A percentile compares a stretch with the other conserved stretches of the same genome.
Conservation (phyloP, 2,888 invertebrate genomes). For the Pantelozetes paolii region DNA sequence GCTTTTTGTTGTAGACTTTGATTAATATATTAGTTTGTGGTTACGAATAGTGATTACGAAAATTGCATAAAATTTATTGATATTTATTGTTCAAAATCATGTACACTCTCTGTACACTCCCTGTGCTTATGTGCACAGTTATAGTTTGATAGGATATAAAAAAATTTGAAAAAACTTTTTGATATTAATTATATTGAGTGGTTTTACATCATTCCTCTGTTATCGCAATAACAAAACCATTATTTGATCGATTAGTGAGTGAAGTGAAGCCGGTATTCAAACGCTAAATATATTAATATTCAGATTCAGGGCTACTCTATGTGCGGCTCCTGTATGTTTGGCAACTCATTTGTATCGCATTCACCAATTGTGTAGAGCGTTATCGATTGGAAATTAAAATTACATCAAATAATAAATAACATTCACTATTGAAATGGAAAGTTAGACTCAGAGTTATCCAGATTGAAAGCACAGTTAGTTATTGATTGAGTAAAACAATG, state of each 20-base stretch:
- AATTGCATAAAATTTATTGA: not conserved
- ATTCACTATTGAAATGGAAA: too few species aligned
- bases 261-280: not conserved
- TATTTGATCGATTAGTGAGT: slow-evolving; percentile 23
- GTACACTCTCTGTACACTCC: not conserved
- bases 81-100: not conserved
- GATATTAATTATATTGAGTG: not conserved
- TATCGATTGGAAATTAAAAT: slow-evolving; percentile 1
- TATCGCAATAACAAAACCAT: slow-evolving; percentile 18
- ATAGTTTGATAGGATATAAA: too few species aligned
- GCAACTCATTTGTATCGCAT: not conserved
- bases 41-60: not conserved
- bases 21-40: too few species aligned
- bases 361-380: not conserved
- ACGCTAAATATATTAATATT: not conserved
- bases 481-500: too few species aligned
- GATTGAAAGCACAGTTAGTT: too few species aligned
- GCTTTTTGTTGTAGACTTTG: too few species aligned
- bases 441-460: too few species aligned
- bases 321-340: not conserved
- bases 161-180: not conserved
- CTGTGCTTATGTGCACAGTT: not conserved
- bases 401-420: not conserved
- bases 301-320: not conserved
- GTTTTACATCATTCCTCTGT: slow-evolving; percentile 1